Evolutionary conservation across 2,113 vertebrate genomes (phyloP), one percentile per base, ranked within the genome.

Genomic region (Oplegnathus fasciatus): DNA sequence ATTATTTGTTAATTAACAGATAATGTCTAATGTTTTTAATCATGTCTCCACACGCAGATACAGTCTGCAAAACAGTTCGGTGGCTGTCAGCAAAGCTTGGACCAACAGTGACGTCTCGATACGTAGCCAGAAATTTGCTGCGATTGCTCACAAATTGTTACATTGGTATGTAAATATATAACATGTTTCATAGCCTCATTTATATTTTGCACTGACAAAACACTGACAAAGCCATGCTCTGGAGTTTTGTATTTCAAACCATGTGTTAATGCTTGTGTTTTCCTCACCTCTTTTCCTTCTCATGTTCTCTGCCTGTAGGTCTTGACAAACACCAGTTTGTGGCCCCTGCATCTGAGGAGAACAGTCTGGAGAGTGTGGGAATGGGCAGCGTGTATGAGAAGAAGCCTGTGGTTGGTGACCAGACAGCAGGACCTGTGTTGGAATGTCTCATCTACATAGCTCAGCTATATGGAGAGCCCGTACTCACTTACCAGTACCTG

Each of bases 401-500:
- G 88, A 97, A 97, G 71, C 96, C 96, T 0, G 96, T 99, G 9
- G 89, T 97, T 64, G 98, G 98, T 0, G 98, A 99, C 82, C 90
- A 96, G 68, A 97, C 97, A 57, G 98, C 98, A 1, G 96, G 77
- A 18, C 97, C 98, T 0, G 98, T 99, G 80, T 96, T 99, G 80
- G 96, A 97, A 81, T 98, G 97, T 83, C 97, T 99, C 0, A 94
- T 99, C 86, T 97, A 99, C 0, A 89, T 99, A 11, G 98, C 98
- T 1, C 96, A 97, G 83, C 95, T 99, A 42, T 99, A 99, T 1
- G 98, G 98, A 88, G 98, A 99, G 80, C 98, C 98, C 0, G 98
- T 99, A 58, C 96, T 99, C 74, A 99, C 98, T 18, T 99, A 99
- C 86, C 98, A 99, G 93, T 99, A 98, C 92, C 95, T 99, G 91